Conservation (phyloP, 2,888 invertebrate genomes). For the Heliconius charithonia region DNA sequence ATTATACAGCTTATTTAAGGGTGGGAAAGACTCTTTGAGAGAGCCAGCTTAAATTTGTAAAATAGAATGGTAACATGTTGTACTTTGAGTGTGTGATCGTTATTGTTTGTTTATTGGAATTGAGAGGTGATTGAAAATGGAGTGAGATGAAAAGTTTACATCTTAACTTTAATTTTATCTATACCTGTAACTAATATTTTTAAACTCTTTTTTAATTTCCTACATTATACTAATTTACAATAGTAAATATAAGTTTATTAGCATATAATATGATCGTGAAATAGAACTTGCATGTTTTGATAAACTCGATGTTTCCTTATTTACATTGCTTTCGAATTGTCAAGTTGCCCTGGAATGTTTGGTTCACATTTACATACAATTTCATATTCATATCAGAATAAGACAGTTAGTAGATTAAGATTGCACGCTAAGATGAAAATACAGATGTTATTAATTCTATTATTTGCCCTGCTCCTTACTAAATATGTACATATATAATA, state of each 20-base stretch:
- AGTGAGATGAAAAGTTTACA: too few relatives aligned
- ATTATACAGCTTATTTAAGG: not conserved
- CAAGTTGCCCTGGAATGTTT: conserved; percentile 72
- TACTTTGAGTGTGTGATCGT: not conserved
- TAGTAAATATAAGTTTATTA: conserved; percentile 60
- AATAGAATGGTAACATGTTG: not conserved
- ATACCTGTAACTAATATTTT: too few relatives aligned
- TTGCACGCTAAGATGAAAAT: conserved; percentile 54
- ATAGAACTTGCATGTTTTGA: conserved; percentile 73
- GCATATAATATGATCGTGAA: conserved; percentile 65
- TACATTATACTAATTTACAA: not conserved
- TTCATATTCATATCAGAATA: conserved; percentile 81
- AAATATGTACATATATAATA: not conserved
- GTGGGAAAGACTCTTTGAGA: not conserved
- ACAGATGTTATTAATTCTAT: conserved; percentile 16
- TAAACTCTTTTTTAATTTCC: not conserved
- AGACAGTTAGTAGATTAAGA: conserved; percentile 58
- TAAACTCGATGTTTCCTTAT: conserved; percentile 70
- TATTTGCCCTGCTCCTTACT: not conserved
- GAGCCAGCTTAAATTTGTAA: not conserved
- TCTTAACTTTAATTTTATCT: not conserved
- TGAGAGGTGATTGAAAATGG: not conserved
- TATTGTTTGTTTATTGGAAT: not conserved
- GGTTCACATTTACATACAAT: conserved; percentile 77
- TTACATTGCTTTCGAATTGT: conserved; percentile 74